A percentile compares a stretch with the other conserved stretches of the same genome.
Evolutionary conservation across 2,797 vertebrate species (phyloP).

Genomic region (Fistularia commersonii): DNA sequence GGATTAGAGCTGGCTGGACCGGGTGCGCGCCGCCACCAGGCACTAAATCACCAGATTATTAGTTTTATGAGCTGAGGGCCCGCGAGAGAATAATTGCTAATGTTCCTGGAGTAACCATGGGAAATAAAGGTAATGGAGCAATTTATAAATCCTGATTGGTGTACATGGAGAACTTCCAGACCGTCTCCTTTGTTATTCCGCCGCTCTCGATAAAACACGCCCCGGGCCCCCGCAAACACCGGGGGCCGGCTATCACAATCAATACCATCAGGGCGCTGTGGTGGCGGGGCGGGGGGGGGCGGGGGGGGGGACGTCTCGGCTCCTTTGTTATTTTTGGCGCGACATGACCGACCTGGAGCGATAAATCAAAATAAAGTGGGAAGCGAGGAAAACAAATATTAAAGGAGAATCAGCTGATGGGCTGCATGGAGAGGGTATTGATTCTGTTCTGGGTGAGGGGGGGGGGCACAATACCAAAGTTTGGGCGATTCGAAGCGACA

Average conservation of each 20-base stretch:
- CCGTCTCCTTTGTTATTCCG: constrained; percentile 80
- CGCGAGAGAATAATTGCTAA: constrained; percentile 85
- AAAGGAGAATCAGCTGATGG: constrained; percentile 2
- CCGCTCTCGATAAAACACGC: constrained; percentile 75
- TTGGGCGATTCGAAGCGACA: too few relatives aligned
- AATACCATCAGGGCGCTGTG: constrained; percentile 69
- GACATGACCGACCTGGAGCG: constrained; percentile 56
- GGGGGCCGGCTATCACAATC: constrained; percentile 73
- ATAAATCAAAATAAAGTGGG: constrained; percentile 76
- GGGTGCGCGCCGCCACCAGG: constrained; percentile 72
- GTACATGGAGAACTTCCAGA: constrained; percentile 82
- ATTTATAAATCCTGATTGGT: constrained; percentile 86
- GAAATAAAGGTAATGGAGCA: constrained; percentile 85
- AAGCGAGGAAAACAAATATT: constrained; percentile 33
- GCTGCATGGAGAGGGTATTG: too few relatives aligned
- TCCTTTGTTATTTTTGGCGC: constrained; percentile 75
- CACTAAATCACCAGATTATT: constrained; percentile 85
- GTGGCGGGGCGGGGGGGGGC: too few relatives aligned
- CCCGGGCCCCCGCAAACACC: constrained; percentile 70
- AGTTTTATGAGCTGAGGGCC: constrained; percentile 81
- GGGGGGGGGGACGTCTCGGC: constrained; percentile 55
- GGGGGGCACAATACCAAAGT: too few relatives aligned
- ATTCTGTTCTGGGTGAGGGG: too few relatives aligned
- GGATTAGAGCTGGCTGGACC: constrained; percentile 73
- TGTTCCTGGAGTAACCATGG: constrained; percentile 82